phyloP scores from a whole-genome alignment of 2,113 vertebrate genomes.

The Polyodon spathula region DNA sequence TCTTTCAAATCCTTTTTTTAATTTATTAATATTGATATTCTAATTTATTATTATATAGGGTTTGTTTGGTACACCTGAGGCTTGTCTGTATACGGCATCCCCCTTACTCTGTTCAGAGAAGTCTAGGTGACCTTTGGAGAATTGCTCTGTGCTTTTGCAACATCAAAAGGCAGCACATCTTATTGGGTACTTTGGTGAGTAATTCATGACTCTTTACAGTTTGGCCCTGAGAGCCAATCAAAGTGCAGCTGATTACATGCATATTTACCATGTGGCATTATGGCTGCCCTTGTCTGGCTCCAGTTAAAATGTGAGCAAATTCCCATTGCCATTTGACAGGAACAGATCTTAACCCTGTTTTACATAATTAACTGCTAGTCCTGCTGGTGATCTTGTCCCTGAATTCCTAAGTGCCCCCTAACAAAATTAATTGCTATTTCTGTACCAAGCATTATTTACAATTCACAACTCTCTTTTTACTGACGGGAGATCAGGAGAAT shows the following conservation, averaged over 20 bases:
- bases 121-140: no score
- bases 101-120: no score
- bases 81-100: no score
- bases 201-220: no score
- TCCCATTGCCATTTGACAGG: background rate
- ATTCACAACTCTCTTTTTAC: conserved; percentile 9
- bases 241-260: conserved; percentile 9
- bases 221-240: background rate
- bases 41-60: no score
- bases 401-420: conserved; percentile 5
- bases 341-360: conserved; percentile 1
- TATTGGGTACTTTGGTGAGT: no score
- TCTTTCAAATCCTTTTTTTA: no score
- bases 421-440: conserved; percentile 12
- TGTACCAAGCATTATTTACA: conserved; percentile 14
- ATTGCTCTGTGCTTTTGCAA: no score
- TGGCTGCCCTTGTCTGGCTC: background rate
- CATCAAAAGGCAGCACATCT: no score
- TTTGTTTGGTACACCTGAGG: no score
- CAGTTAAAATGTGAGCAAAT: conserved; percentile 4
- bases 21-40: no score
- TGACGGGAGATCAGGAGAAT: conserved; percentile 10
- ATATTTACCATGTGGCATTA: conserved; percentile 8
- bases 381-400: background rate
- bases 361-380: conserved; percentile 8